Conservation (phyloP, 30 jellyfish, hydroid and myxozoan species). For the Hydra vulgaris region DNA sequence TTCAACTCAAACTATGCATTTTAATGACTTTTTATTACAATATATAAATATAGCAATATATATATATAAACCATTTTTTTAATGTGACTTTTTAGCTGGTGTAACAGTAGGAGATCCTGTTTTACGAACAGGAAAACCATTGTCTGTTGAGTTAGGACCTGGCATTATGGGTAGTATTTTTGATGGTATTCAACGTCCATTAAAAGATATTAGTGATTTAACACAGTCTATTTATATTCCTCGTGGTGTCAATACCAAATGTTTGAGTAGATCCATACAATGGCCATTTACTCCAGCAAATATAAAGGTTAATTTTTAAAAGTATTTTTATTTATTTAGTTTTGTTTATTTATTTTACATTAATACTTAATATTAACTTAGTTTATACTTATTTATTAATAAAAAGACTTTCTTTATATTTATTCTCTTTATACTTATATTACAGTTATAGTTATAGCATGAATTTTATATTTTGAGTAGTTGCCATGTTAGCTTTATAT, state of each 20-base stretch:
- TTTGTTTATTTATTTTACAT: too few relatives aligned
- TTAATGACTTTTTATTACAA: too few relatives aligned
- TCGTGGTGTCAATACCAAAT: slow-evolving; percentile 92
- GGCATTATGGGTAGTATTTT: slow-evolving; percentile 99
- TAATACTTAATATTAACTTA: too few relatives aligned
- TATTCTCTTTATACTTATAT: too few relatives aligned
- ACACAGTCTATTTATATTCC: slow-evolving; percentile 92
- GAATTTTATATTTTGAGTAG: too few relatives aligned
- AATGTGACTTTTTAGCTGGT: slow-evolving; percentile 59
- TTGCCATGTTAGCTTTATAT: too few relatives aligned
- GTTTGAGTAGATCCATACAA: slow-evolving; percentile 47
- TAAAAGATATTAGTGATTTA: slow-evolving; percentile 86
- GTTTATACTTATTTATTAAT: too few relatives aligned
- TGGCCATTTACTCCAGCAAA: slow-evolving; percentile 83
- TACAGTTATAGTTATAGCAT: too few relatives aligned
- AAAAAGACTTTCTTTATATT: too few relatives aligned
- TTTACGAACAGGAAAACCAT: slow-evolving; percentile 92
- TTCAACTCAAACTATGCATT: too few relatives aligned
- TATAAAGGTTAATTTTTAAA: slow-evolving; percentile 41
- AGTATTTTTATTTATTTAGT: too few relatives aligned
- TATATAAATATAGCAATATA: too few relatives aligned
- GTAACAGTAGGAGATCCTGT: slow-evolving; percentile 99
- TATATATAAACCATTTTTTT: neutral
- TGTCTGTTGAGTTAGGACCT: slow-evolving; percentile 98
- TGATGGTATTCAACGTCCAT: slow-evolving; percentile 99